phyloP scores from a whole-genome alignment of 2,888 invertebrate species.

The Ecliptopera silaceata region DNA sequence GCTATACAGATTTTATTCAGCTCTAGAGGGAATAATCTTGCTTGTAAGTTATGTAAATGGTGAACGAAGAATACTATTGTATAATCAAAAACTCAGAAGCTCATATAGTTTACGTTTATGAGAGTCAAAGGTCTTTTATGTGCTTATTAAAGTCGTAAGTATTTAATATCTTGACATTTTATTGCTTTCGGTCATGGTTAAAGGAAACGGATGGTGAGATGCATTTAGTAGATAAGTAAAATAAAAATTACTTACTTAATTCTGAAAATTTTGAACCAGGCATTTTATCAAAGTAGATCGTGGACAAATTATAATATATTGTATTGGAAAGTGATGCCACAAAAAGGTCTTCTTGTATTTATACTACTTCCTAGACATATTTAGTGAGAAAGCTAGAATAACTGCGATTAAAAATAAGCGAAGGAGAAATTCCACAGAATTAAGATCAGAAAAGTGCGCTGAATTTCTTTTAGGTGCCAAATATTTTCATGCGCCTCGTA shows the following conservation, averaged over 20 bases:
- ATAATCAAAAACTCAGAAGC: neutral
- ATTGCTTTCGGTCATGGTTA: constrained; percentile 2
- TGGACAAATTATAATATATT: too few relatives aligned
- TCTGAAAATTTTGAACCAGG: too few relatives aligned
- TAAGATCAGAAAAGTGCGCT: neutral
- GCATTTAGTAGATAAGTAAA: neutral
- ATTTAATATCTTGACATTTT: constrained; percentile 15
- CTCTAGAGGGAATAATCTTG: constrained; percentile 3
- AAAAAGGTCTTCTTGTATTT: too few relatives aligned
- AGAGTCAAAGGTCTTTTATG: constrained; percentile 18
- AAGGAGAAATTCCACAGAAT: neutral
- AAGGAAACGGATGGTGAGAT: neutral
- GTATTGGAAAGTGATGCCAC: too few relatives aligned
- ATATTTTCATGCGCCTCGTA: neutral
- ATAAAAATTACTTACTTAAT: too few relatives aligned
- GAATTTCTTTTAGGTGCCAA: neutral
- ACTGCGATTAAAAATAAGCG: too few relatives aligned
- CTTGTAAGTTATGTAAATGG: constrained; percentile 4
- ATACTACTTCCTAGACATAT: too few relatives aligned
- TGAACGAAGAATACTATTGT: neutral
- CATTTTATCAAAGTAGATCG: too few relatives aligned
- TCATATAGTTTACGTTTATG: constrained; percentile 10
- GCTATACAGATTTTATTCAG: neutral
- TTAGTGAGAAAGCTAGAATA: too few relatives aligned
- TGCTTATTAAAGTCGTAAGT: constrained; percentile 13